phyloP scores from a whole-genome alignment of 2,113 vertebrate genomes.

The Myrmecobius fasciatus region DNA sequence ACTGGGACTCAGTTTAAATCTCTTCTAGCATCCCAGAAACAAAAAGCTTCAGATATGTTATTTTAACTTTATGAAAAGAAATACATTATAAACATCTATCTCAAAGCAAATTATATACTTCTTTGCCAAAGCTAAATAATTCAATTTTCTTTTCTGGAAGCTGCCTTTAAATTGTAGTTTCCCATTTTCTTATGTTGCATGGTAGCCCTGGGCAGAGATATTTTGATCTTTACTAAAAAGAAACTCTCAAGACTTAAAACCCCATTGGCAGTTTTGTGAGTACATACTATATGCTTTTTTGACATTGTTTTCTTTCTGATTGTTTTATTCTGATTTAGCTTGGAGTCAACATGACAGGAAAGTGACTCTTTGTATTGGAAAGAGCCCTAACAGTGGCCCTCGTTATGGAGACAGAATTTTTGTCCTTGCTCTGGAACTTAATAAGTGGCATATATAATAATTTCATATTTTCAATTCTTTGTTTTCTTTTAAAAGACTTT shows the following conservation, averaged over 20 bases:
- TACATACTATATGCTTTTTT: not conserved
- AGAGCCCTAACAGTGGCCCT: not conserved
- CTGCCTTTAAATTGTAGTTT: not conserved
- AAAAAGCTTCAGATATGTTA: not conserved
- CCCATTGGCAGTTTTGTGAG: not conserved
- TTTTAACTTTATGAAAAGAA: not conserved
- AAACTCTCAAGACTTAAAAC: not conserved
- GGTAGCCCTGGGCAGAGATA: not conserved
- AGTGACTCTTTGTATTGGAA: not conserved
- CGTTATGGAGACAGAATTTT: not conserved
- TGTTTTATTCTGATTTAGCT: not conserved
- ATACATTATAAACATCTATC: not conserved
- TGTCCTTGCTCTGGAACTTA: not conserved
- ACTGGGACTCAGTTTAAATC: not conserved
- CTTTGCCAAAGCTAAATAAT: not conserved
- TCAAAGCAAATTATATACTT: not conserved
- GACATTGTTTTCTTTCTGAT: not conserved
- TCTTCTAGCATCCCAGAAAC: not conserved
- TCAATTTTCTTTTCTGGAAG: not conserved
- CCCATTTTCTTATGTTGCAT: not conserved
- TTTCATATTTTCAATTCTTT: not conserved
- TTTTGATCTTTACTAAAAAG: not conserved
- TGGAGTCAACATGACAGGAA: not conserved
- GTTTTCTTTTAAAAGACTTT: not conserved
- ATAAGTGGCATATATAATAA: not conserved